Conservation (phyloP, 2,888 invertebrate species). For the Lacanobia oleracea region DNA sequence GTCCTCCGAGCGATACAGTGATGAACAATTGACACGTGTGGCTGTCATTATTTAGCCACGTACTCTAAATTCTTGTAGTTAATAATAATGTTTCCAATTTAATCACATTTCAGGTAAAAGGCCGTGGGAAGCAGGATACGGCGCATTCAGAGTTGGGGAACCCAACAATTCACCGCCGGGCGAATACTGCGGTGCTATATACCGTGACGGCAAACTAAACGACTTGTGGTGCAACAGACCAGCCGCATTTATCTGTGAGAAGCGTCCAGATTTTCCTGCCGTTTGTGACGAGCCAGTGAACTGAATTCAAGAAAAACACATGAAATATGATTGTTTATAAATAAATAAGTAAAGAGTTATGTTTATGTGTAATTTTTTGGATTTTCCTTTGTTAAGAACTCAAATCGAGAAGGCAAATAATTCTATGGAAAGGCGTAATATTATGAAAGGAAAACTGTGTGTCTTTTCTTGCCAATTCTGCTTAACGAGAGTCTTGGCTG, state of each 20-base stretch:
- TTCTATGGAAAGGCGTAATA: no score
- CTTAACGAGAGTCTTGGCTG: no score
- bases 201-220: conserved; percentile 64
- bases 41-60: neutral
- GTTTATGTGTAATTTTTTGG: no score
- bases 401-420: no score
- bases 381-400: no score
- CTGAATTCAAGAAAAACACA: no score
- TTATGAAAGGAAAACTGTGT: no score
- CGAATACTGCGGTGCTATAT: conserved; percentile 72
- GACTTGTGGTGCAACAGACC: conserved; percentile 69
- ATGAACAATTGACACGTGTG: no score
- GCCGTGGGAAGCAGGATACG: conserved; percentile 73
- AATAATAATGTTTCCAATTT: neutral
- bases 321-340: no score
- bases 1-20: no score
- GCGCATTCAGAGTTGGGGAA: conserved; percentile 68
- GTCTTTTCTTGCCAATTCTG: no score
- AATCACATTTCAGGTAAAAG: conserved; percentile 73
- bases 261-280: conserved; percentile 45
- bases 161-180: conserved; percentile 70
- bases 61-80: neutral
- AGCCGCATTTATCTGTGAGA: conserved; percentile 55
- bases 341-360: no score
- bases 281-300: conserved; percentile 1